These are phyloP conservation scores for Nomia melanderi DNA, from an alignment of 1,140 invertebrate species.

Conservation along the genomic window DNA sequence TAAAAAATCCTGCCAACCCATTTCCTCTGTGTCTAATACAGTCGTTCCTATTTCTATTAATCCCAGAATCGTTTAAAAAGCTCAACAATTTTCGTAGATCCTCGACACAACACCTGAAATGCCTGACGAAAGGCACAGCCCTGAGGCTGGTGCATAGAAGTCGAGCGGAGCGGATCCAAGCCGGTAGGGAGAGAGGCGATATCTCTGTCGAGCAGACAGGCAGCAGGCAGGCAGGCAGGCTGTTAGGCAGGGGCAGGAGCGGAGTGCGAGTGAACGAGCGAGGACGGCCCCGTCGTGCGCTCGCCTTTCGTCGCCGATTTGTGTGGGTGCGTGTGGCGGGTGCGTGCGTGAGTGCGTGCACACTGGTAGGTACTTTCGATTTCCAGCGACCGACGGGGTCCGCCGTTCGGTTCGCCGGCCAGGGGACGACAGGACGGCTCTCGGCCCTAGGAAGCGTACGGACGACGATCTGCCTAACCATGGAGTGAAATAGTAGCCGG, in stretches of 20 bases:
- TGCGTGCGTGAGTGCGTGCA: constrained; percentile 34
- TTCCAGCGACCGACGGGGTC: constrained; percentile 52
- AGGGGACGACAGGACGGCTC: not conserved
- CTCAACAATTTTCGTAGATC: no score
- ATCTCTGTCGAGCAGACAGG: constrained; percentile 10
- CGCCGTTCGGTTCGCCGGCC: constrained; percentile 32
- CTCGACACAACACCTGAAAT: no score
- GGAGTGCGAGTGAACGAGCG: constrained; percentile 43
- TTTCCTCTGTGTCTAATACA: no score
- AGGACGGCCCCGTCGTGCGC: constrained; percentile 55
- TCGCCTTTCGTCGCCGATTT: constrained; percentile 54
- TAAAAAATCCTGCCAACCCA: no score
- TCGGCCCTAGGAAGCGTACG: constrained; percentile 32
- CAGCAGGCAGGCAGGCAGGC: not conserved
- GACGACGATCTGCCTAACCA: constrained; percentile 22
- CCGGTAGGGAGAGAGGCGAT: constrained; percentile 22
- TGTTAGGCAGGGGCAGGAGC: constrained; percentile 10
- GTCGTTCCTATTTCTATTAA: no score
- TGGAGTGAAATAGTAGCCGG: constrained; percentile 43
- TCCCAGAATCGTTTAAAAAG: no score
- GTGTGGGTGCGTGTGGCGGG: constrained; percentile 21
- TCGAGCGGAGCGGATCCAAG: not conserved
- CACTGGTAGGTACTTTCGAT: constrained; percentile 57
- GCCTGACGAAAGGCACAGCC: no score
- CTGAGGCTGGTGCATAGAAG: constrained; percentile 28